Percentiles rank a stretch among this genome's conserved stretches.
phyloP scores from a whole-genome alignment of 2,888 invertebrate genomes.

The Pantelozetes paolii region DNA sequence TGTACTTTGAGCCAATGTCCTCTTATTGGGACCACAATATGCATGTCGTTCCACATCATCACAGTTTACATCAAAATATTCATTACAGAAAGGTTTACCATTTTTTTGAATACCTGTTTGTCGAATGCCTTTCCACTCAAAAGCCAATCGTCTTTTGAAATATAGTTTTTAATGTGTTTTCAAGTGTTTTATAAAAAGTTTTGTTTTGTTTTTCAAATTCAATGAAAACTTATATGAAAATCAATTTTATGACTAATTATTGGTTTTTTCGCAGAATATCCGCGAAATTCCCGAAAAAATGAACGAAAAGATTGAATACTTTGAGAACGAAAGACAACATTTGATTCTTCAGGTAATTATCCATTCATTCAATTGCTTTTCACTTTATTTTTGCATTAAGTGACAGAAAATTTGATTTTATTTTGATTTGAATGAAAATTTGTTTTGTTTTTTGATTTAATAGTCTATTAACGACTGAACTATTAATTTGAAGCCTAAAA shows the following conservation, averaged over 20 bases:
- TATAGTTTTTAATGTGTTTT: not conserved
- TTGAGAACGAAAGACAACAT: constrained; percentile 83
- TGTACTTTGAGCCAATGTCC: constrained; percentile 21
- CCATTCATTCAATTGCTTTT: not conserved
- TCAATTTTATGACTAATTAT: not conserved
- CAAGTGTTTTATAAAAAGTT: not conserved
- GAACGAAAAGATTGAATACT: constrained; percentile 73
- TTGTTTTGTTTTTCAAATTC: no score
- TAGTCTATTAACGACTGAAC: not conserved
- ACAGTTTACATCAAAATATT: constrained; percentile 15
- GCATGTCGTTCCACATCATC: constrained; percentile 33
- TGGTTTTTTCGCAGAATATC: not conserved
- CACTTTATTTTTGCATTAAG: not conserved
- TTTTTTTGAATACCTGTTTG: not conserved
- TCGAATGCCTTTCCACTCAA: not conserved
- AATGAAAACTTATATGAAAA: not conserved
- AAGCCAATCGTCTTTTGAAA: not conserved
- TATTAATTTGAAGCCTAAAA: not conserved
- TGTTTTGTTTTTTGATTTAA: not conserved
- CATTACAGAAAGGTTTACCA: constrained; percentile 31
- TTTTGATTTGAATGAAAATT: not conserved
- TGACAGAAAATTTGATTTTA: not conserved
- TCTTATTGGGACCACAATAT: constrained; percentile 12
- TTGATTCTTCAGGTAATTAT: constrained; percentile 67
- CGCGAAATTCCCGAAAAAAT: constrained; percentile 56